Evolutionary conservation across 37 sponge, comb jelly and placozoan species (phyloP).

Genomic region (Bolinopsis microptera): DNA sequence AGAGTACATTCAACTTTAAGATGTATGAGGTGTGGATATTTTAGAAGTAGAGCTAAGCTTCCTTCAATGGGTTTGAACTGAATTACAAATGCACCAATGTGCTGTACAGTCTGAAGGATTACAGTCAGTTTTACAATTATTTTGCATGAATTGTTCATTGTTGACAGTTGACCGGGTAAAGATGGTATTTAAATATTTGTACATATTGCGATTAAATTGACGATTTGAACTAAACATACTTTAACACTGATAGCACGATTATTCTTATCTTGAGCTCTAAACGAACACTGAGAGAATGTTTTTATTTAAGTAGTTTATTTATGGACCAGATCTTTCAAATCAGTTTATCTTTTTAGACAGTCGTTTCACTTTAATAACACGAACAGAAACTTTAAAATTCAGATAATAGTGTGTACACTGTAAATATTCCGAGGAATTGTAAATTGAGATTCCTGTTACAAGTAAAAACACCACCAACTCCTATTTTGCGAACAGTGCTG

Average conservation of each 20-base stretch:
- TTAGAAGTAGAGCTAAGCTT: too few relatives aligned
- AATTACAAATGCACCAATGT: too few relatives aligned
- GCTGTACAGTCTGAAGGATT: too few relatives aligned
- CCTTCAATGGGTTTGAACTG: too few relatives aligned
- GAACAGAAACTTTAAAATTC: neutral
- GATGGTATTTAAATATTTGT: neutral
- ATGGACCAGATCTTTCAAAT: neutral
- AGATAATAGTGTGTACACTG: neutral
- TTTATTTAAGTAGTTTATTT: neutral
- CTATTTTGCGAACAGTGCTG: too few relatives aligned
- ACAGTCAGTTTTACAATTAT: too few relatives aligned
- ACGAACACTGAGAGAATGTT: neutral
- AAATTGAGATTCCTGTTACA: too few relatives aligned
- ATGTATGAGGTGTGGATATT: too few relatives aligned
- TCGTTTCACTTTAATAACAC: neutral
- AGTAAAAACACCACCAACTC: too few relatives aligned
- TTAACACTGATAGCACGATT: neutral
- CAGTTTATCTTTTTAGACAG: neutral
- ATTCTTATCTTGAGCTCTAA: too few relatives aligned
- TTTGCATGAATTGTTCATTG: too few relatives aligned
- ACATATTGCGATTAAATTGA: neutral
- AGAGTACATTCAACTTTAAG: too few relatives aligned
- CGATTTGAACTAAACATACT: neutral
- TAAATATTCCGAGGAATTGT: neutral
- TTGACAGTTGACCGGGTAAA: neutral